phyloP scores from a whole-genome alignment of 2,797 vertebrate genomes.

The Buceros bicornis region DNA sequence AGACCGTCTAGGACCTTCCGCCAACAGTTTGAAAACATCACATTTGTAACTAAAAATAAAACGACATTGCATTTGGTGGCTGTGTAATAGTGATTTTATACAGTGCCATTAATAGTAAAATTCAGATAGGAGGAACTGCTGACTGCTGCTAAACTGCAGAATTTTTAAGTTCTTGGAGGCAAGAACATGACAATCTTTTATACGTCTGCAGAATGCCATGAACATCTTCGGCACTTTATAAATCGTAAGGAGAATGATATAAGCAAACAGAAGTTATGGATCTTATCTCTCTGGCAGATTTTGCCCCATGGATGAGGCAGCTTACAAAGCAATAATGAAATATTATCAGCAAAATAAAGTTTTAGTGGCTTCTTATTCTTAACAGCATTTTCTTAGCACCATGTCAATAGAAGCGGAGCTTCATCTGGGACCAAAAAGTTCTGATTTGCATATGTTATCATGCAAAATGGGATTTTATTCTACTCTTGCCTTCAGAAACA shows the following conservation, averaged over 20 bases:
- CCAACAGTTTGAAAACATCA: neutral
- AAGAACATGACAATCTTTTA: constrained; percentile 68
- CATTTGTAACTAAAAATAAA: constrained; percentile 64
- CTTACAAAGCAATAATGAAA: constrained; percentile 68
- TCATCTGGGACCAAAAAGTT: constrained; percentile 49
- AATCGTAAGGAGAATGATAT: constrained; percentile 49
- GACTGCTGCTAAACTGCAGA: constrained; percentile 52
- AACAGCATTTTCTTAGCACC: neutral
- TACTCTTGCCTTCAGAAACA: constrained; percentile 66
- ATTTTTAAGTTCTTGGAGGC: constrained; percentile 48
- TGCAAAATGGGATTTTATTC: constrained; percentile 58
- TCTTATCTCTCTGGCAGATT: constrained; percentile 50
- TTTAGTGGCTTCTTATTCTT: constrained; percentile 49
- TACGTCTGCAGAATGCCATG: constrained; percentile 44
- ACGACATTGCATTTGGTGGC: constrained; percentile 25
- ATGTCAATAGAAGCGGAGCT: constrained; percentile 39
- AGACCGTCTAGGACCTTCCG: neutral
- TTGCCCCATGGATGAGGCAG: constrained; percentile 58
- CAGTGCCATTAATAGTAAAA: constrained; percentile 56
- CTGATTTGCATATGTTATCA: constrained; percentile 50
- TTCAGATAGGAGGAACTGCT: constrained; percentile 52
- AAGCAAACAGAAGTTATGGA: constrained; percentile 55
- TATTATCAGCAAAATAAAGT: constrained; percentile 70
- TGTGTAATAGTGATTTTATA: constrained; percentile 54
- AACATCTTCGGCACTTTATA: constrained; percentile 35